Evolutionary conservation across 2,797 vertebrate species (phyloP), one percentile per base, ranked within the genome.

Genomic region (Pseudocheirus occidentalis): DNA sequence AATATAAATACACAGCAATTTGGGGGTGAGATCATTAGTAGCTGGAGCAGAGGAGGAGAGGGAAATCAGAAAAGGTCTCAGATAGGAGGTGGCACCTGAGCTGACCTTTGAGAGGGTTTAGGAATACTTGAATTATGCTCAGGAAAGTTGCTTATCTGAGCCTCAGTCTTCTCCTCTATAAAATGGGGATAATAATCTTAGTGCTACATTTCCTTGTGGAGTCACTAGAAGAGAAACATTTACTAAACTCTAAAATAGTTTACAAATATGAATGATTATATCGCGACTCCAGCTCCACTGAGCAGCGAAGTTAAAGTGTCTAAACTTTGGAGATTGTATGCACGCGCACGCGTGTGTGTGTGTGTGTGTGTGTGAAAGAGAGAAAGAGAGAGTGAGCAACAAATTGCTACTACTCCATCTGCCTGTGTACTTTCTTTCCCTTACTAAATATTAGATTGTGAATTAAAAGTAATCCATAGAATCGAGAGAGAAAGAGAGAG

Each of bases 391-490:
- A 57, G 73, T 46, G 0, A 10, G 27, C 14, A 53, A 27, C 29
- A 54, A 57, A 50, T 0, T 0, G 81, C 55, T 31, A 13, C 18
- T 81, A 40, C 0, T 4, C 46, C 31, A 81, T 94, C 91, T 0
- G 0, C 29, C 40, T 52, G 52, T 55, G 14, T 16, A 55, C 55
- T 55, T 55, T 55, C 55, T 12, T 55, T 55, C 55, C 55, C 14
- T 55, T 55, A 55, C 2, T 55, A 55, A 55, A 55, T 16, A 55
- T 55, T 55, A 59, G 92, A 93, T 9, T 73, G 92, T 50, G 87
- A 59, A 93, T 93, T 94, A 56, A 94, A 94, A 96, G 90, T 94
- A 94, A 95, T 90, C 55, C 7, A 13, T 9, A 90, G 55, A 10
- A 12, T 95, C 90, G 53, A 53, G 53, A 53, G 53, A 53, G 53